Evolutionary conservation across 30 jellyfish, hydroid and myxozoan genomes (phyloP), one percentile per base, ranked within the genome.

Genomic region (Morbakka virulenta): DNA sequence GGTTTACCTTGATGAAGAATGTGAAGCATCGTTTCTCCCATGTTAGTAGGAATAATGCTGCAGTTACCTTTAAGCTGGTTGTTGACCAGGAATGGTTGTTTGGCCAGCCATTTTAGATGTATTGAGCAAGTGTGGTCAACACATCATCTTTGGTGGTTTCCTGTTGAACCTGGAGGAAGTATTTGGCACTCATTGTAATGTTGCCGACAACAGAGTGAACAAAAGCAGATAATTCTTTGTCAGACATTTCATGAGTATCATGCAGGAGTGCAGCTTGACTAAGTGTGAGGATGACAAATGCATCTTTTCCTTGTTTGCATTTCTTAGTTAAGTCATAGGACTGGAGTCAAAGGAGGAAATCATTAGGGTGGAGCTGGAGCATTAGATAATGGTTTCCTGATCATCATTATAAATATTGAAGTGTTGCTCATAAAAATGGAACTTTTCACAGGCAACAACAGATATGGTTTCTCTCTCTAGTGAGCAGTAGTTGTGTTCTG

Each of bases 401-500:
- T 9, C 24, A n/a, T 1, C 69, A 62, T 21, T 6, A 50, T 49
- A n/a, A n/a, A n/a, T n/a, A n/a, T n/a, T n/a, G n/a, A n/a, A n/a
- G n/a, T n/a, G n/a, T n/a, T n/a, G n/a, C 72, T n/a, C n/a, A n/a
- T n/a, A n/a, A n/a, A n/a, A n/a, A n/a, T n/a, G n/a, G n/a, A n/a
- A n/a, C n/a, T n/a, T n/a, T n/a, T n/a, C n/a, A n/a, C n/a, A n/a
- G n/a, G n/a, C n/a, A n/a, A n/a, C n/a, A n/a, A n/a, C n/a, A n/a
- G n/a, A n/a, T n/a, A n/a, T n/a, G n/a, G n/a, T n/a, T 75, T 83
- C 95, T 25, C 52, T 74, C 33, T 74, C 86, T 2, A 76, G 76
- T 67, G 48, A 77, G 67, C 85, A 74, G 78, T 83, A 83, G 72
- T 74, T 76, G 22, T 50, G 20, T 57, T 83, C 95, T 35, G 95